phyloP scores from a whole-genome alignment of 2,888 invertebrate genomes.

The Spatulosminthurus flaviceps region DNA sequence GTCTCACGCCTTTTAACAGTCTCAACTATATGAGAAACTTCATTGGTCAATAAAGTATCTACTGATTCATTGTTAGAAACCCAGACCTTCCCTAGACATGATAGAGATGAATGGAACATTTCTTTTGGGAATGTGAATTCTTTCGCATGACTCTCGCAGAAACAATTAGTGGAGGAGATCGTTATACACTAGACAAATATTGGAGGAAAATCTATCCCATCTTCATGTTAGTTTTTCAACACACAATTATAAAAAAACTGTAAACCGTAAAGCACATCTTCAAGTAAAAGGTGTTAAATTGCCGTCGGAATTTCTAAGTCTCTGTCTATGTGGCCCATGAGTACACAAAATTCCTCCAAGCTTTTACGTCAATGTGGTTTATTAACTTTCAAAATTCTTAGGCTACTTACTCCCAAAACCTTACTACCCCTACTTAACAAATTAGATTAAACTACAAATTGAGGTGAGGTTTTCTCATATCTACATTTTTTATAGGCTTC shows the following conservation, averaged over 20 bases:
- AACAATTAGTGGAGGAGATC: background rate
- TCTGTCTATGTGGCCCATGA: background rate
- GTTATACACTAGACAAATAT: background rate
- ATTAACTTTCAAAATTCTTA: background rate
- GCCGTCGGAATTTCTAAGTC: background rate
- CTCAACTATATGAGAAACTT: background rate
- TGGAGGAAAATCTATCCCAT: background rate
- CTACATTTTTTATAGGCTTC: too few relatives aligned
- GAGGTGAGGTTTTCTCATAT: too few relatives aligned
- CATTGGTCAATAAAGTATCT: background rate
- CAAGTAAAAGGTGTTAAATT: background rate
- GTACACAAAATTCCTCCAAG: background rate
- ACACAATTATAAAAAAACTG: too few relatives aligned
- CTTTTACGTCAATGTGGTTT: conserved; percentile 11
- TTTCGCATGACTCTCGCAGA: background rate
- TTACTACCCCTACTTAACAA: too few relatives aligned
- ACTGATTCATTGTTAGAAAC: background rate
- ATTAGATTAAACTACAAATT: too few relatives aligned
- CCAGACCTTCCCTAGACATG: background rate
- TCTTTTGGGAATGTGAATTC: too few relatives aligned
- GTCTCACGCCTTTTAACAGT: background rate
- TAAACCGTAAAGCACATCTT: background rate
- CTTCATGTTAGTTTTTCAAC: too few relatives aligned
- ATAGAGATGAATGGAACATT: too few relatives aligned
- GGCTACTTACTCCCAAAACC: background rate